Evolutionary conservation across 2,113 vertebrate species (phyloP), one percentile per base, ranked within the genome.

Genomic region (Hucho hucho): DNA sequence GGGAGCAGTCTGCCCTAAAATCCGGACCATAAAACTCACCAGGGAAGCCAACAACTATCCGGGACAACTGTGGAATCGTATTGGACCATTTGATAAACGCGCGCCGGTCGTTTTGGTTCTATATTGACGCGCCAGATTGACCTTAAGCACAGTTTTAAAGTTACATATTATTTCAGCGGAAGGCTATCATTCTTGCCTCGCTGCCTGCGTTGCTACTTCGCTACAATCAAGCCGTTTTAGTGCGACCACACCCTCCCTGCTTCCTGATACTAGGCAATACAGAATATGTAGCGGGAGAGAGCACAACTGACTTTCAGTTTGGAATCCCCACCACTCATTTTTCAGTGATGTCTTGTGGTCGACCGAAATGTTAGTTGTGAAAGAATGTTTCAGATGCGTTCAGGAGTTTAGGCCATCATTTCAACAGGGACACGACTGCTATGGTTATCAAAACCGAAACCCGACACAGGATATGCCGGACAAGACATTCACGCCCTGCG

Each of bases 221-320:
- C 75, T 80, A 75, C 76, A 79, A 59, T 71, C 70, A 67, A 76
- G 84, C 84, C 77, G 88, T 72, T 77, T 75, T 69, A 86, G 75
- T 75, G 77, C 86, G 92, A 91, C 93, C 93, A 93, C 93, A 94
- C 93, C 93, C 93, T 94, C 93, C 87, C 75, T 24, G 90, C 91
- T 94, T 94, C 93, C 93, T 93, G 91, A 90, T 90, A 90, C 77
- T 20, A 43, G 37, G 37, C 37, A 11, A 22, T 18, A n/a, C 75
- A 71, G 73, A 69, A 79, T 79, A 82, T 71, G 90, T 43, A 79
- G 88, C 90, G 88, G 89, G 88, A 88, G 49, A 53, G 49, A 53
- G 83, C 83, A 75, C 84, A 87, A 84, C 80, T 82, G 24, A 59
- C 84, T 84, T 84, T 81, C 81, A 83, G 69, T 74, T 53, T 18